Evolutionary conservation across 2,797 vertebrate species (phyloP), one percentile per base, ranked within the genome.

Genomic region (Clarias fuscus): DNA sequence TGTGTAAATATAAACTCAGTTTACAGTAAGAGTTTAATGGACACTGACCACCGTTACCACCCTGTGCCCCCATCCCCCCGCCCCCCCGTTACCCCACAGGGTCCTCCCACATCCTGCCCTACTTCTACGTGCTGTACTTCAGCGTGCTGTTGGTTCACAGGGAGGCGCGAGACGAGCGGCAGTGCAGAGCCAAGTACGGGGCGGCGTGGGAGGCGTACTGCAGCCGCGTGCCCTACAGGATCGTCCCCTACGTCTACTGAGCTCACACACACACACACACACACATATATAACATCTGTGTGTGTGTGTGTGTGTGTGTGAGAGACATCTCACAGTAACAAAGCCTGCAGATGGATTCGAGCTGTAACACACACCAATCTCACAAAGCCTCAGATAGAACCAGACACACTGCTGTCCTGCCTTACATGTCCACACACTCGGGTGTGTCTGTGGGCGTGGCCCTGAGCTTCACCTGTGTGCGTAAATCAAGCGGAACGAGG

Each of bases 181-280:
- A 97, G 56, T 98, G 97, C 73, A 89, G 93, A 88, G 91, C 91
- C 77, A 98, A 98, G 85, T 98, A 98, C 0, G 97, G 97, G 30
- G 90, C 94, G 0, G 97, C 97, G 0, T 98, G 97, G 97, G 95
- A 95, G 0, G 93, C 95, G 0, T 98, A 98, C 93, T 97, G 97
- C 88, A 93, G 87, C 18, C 93, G 94, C 0, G 97, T 98, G 43
- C 97, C 96, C 37, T 97, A 96, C 91, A 96, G 97, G 87, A 97
- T 98, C 89, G 90, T 98, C 84, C 97, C 97, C 0, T 98, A 96
- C 13, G 43, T 98, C 83, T 98, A 98, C 93, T 98, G 92, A 97
- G 24, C 84, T 4, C n/a, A 27, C 27, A 11, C 53, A 10, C 53
- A 30, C 53, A 11, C 56, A 33, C 75, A 30, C 53, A 30, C 73